Evolutionary conservation across 2,113 vertebrate genomes (phyloP).

Genomic region (Elgaria multicarinata): DNA sequence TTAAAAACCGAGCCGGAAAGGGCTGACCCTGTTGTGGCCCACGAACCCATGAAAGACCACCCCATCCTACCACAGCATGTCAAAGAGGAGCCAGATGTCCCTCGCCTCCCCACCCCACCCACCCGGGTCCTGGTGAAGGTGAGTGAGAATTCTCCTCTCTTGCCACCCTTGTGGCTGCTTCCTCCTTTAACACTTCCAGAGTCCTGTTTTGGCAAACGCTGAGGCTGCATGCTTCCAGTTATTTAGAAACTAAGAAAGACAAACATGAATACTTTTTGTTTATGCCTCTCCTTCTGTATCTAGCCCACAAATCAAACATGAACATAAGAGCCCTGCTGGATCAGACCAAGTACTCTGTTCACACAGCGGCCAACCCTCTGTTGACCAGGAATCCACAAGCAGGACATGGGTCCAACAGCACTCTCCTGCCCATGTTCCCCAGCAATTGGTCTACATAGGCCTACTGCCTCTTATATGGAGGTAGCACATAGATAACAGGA

Average conservation of each 20-base stretch:
- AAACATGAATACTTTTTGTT: not conserved
- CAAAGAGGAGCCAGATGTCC: slow-evolving; percentile 35
- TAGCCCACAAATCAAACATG: not conserved
- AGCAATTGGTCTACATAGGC: too few species aligned
- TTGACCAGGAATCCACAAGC: too few species aligned
- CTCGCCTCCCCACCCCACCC: not conserved
- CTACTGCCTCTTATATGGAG: too few species aligned
- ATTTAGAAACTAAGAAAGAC: not conserved
- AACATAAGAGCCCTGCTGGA: too few species aligned
- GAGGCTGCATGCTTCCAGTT: not conserved
- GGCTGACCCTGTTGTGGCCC: too few species aligned
- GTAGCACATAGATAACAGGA: too few species aligned
- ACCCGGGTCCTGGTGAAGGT: slow-evolving; percentile 45
- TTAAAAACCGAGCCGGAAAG: not conserved
- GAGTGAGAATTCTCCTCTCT: not conserved
- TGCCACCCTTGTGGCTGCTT: too few species aligned
- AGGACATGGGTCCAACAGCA: too few species aligned
- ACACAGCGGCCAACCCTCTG: too few species aligned
- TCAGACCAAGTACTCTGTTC: too few species aligned
- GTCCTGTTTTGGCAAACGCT: not conserved
- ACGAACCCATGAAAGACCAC: not conserved
- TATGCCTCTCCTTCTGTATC: not conserved
- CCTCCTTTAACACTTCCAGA: not conserved
- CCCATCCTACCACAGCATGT: not conserved
- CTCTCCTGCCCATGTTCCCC: too few species aligned